Evolutionary conservation across 2,888 invertebrate genomes (phyloP).

Genomic region (Noctua janthe): DNA sequence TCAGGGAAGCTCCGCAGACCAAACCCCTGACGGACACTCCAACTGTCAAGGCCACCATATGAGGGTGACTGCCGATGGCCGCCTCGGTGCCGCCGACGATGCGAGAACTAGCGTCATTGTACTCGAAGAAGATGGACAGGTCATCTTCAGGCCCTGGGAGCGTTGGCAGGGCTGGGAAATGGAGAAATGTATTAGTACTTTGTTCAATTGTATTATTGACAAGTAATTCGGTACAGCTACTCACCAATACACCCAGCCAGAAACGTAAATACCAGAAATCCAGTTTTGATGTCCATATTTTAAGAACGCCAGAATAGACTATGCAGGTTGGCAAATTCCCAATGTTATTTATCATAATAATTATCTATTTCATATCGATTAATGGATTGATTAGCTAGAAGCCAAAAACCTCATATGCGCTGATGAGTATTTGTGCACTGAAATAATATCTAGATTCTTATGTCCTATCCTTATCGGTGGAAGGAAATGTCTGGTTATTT

Average conservation of each 20-base stretch:
- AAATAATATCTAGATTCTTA: neutral
- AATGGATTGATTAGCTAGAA: neutral
- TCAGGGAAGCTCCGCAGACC: constrained; percentile 80
- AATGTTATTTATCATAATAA: neutral
- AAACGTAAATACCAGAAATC: neutral
- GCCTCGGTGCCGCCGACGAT: constrained; percentile 14
- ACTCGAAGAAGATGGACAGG: neutral
- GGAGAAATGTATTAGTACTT: neutral
- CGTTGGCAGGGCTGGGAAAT: neutral
- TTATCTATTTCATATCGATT: neutral
- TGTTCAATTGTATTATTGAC: neutral
- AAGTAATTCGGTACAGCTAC: neutral
- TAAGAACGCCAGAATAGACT: neutral
- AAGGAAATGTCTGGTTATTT: neutral
- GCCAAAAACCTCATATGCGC: neutral
- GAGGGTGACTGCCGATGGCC: constrained; percentile 14
- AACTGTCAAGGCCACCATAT: constrained; percentile 60
- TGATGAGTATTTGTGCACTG: neutral
- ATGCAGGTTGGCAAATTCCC: neutral
- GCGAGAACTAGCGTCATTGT: neutral
- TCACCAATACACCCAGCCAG: neutral
- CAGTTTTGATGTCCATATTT: neutral
- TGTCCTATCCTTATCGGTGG: too few relatives aligned
- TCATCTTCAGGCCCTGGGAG: neutral
- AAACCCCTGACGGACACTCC: constrained; percentile 71